Evolutionary conservation across 2,888 invertebrate genomes (phyloP).

Genomic region (Papilio elwesi): DNA sequence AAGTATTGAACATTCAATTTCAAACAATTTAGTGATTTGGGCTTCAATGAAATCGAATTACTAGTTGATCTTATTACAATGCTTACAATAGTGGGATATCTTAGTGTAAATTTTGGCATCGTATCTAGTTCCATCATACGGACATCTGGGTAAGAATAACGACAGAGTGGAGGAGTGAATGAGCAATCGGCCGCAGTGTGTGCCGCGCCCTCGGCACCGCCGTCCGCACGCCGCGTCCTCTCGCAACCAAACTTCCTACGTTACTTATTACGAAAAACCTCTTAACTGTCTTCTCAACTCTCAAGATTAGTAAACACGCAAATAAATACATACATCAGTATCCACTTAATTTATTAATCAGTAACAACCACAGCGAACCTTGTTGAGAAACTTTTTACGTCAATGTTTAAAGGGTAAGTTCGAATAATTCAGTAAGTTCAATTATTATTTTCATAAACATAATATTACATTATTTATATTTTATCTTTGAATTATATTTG

Average conservation of each 20-base stretch:
- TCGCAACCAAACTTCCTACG: constrained; percentile 66
- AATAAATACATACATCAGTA: not conserved
- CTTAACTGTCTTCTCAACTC: not conserved
- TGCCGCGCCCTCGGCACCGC: constrained; percentile 65
- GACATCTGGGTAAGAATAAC: constrained; percentile 82
- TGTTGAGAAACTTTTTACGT: constrained; percentile 3
- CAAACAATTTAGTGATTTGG: not conserved
- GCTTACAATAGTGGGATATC: constrained; percentile 18
- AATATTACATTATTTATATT: constrained; percentile 19
- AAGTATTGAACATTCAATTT: not conserved
- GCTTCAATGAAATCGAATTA: not conserved
- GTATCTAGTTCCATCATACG: constrained; percentile 66
- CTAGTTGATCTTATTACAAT: constrained; percentile 6
- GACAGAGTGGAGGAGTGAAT: constrained; percentile 72
- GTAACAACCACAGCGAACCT: not conserved
- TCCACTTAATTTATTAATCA: not conserved
- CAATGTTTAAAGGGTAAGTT: constrained; percentile 35
- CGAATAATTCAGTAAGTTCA: constrained; percentile 16
- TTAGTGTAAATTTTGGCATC: constrained; percentile 49
- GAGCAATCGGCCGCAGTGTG: constrained; percentile 79
- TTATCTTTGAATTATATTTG: constrained; percentile 11
- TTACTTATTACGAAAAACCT: constrained; percentile 35
- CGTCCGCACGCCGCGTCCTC: constrained; percentile 61
- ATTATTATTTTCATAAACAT: too few species aligned
- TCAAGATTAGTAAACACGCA: not conserved